phyloP scores from a whole-genome alignment of 2,797 vertebrate genomes.

The Ptychadena robeensis region DNA sequence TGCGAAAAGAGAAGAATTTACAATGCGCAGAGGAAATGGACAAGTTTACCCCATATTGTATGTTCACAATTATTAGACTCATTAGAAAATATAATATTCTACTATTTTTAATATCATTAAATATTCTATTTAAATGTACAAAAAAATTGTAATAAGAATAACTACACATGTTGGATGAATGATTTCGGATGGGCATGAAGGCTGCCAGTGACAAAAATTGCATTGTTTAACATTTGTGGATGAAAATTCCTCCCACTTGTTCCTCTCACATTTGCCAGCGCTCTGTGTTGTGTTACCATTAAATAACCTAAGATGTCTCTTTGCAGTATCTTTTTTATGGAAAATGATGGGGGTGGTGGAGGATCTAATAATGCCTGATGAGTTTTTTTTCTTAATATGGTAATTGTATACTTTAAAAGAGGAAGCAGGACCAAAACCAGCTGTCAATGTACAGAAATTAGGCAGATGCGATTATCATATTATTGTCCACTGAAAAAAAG shows the following conservation, averaged over 20 bases:
- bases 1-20: slow-evolving; percentile 29
- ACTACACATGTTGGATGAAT: neutral
- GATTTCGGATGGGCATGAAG: neutral
- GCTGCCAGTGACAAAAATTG: neutral
- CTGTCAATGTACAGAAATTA: too few relatives aligned
- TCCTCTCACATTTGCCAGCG: neutral
- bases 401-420: neutral
- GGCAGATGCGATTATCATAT: too few relatives aligned
- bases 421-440: too few relatives aligned
- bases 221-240: neutral
- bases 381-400: neutral
- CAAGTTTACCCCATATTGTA: slow-evolving; percentile 19
- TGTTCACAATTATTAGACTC: neutral
- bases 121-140: too few relatives aligned
- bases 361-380: neutral
- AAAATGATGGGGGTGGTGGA: slow-evolving; percentile 1
- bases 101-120: too few relatives aligned
- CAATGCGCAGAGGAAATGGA: slow-evolving; percentile 38
- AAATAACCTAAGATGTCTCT: neutral
- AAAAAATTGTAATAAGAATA: too few relatives aligned
- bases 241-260: neutral
- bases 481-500: too few relatives aligned
- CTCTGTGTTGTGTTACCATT: neutral
- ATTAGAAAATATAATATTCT: slow-evolving; percentile 40
- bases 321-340: neutral